Evolutionary conservation across 2,888 invertebrate species (phyloP).

Genomic region (Zaprionus obscuricornis): DNA sequence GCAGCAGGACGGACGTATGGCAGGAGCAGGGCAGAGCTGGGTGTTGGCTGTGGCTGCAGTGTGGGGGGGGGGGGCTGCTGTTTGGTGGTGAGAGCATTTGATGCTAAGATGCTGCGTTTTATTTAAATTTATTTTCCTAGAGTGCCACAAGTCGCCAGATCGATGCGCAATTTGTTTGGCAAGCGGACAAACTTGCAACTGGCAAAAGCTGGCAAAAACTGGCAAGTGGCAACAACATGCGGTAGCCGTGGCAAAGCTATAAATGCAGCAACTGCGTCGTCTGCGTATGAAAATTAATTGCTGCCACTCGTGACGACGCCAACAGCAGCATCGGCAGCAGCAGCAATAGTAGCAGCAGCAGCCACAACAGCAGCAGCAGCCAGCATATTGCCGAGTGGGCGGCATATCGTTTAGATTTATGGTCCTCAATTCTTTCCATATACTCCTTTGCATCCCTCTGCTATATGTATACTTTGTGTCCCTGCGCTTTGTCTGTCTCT

Average conservation of each 20-base stretch:
- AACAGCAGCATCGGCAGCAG: conserved; percentile 18
- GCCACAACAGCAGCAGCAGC: conserved; percentile 10
- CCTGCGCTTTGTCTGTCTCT: no score
- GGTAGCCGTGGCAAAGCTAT: conserved; percentile 22
- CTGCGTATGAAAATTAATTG: conserved; percentile 79
- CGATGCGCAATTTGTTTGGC: conserved; percentile 75
- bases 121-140: conserved; percentile 79
- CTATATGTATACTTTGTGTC: no score
- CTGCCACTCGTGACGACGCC: conserved; percentile 75
- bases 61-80: no score
- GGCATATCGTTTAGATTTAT: conserved; percentile 76
- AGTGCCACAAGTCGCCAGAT: conserved; percentile 76
- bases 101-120: conserved; percentile 58
- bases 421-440: conserved; percentile 24
- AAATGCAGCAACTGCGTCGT: conserved; percentile 51
- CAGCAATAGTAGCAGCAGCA: conserved; percentile 2
- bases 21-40: no score
- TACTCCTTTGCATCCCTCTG: conserved; percentile 8
- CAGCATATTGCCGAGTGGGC: conserved; percentile 57
- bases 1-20: no score
- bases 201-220: conserved; percentile 10
- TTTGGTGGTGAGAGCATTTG: no score
- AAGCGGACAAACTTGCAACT: conserved; percentile 33
- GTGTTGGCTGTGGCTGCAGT: no score
- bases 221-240: conserved; percentile 2